Evolutionary conservation across 2,113 vertebrate species (phyloP), one percentile per base, ranked within the genome.

Genomic region (Halcyon senegalensis): DNA sequence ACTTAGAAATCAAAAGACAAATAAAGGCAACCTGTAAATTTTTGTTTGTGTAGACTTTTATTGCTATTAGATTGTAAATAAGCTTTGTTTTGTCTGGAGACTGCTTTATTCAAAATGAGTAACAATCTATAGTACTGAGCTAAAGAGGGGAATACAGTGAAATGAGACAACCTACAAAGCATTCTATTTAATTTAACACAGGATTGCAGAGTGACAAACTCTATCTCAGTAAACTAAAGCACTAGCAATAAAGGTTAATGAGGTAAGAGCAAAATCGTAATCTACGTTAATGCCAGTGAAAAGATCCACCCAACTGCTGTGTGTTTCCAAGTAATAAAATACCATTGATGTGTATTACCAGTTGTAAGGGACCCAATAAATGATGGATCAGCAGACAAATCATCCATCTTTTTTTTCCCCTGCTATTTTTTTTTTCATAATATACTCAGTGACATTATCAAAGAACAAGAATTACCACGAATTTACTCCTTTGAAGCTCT

Each of bases 51-150:
- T 76, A 73, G 89, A 67, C 53, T 78, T 95, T 91, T 94, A 84
- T 93, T 90, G 27, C 73, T 84, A 51, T 87, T 96, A 93, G 68
- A 82, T 68, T 94, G 86, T 94, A 96, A 96, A 94, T 92, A 96
- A 94, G 74, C 74, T 90, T 94, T 89, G 56, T 78, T 93, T 96
- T 7, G 1, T 84, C 90, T 82, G 75, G 92, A 96, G 87, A 75
- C 68, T 70, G 33, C 77, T 82, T 94, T 84, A 94, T 96, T 93
- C 83, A 92, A 89, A 96, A 90, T 75, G 19, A 94, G 18, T 84
- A 92, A 84, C 68, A 86, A 79, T 63, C 63, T 64, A 64, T 75
- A 93, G 30, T 13, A 56, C 59, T 39, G 39, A 86, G 64, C 23
- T 70, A 56, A 81, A 84, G 28, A 91, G 60, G 33, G 30, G 56